Conservation (phyloP, 2,797 vertebrate species). For the Urosaurus nigricauda region DNA sequence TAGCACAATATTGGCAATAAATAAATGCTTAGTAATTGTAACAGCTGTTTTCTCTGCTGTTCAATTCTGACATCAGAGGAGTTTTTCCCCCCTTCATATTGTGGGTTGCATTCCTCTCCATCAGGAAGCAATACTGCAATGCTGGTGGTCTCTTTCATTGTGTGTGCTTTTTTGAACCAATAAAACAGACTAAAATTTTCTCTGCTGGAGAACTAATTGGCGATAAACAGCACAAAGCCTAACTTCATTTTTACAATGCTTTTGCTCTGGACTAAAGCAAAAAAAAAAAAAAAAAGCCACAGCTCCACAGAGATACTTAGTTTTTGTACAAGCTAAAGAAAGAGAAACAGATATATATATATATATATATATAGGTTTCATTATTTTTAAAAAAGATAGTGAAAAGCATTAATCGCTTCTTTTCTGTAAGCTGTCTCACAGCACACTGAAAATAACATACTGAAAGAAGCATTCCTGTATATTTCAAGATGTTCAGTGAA, state of each 20-base stretch:
- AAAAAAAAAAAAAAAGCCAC: background rate
- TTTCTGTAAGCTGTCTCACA: slow-evolving; percentile 17
- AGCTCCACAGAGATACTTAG: slow-evolving; percentile 18
- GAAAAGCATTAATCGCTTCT: slow-evolving; percentile 27
- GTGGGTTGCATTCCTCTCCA: background rate
- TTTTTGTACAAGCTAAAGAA: slow-evolving; percentile 19
- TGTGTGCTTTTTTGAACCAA: background rate
- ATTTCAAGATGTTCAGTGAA: slow-evolving; percentile 23
- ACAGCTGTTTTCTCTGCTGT: background rate
- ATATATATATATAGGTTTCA: background rate
- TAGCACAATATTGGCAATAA: background rate
- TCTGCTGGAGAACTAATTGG: background rate
- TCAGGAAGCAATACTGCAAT: background rate
- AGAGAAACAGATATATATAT: background rate
- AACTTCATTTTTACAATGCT: slow-evolving; percentile 16
- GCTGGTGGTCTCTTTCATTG: background rate
- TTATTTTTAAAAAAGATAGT: background rate
- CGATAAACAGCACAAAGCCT: slow-evolving; percentile 17
- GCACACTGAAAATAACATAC: slow-evolving; percentile 11
- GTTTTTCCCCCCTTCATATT: background rate
- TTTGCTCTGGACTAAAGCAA: slow-evolving; percentile 3
- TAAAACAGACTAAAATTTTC: background rate
- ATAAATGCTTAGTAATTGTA: background rate
- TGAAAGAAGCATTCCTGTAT: slow-evolving; percentile 18
- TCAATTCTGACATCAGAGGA: too few species aligned